Base-by-base conservation (phyloP, 2,888 invertebrate species). In the Eristalis tenax region DNA sequence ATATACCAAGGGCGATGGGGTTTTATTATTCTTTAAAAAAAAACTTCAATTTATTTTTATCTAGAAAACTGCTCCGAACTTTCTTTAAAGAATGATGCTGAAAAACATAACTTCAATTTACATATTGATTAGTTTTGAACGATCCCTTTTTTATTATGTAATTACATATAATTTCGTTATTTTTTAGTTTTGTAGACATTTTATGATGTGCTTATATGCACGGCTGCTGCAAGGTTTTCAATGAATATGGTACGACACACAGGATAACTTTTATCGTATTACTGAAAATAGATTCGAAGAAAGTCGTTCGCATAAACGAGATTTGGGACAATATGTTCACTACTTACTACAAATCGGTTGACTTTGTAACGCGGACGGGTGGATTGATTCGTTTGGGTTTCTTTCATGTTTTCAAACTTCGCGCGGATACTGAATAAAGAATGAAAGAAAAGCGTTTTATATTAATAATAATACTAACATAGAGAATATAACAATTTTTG, bases 261-360 rank as follows among this genome's bases (percentile, higher is more conserved):
- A n/a, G 15, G 43, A 15, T n/a, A 43, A 43, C 5, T 43, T 6
- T 4, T 6, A 15, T n/a, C 18, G 50, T 22, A 40, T 77, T 77
- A 77, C 77, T 77, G 32, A 35, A 63, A 77, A 22, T 15, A 18
- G 18, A 28, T 23, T 22, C n/a, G 8, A 23, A 32, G n/a, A 32
- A 56, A 40, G 38, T 6, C 13, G 3, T 50, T 4, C 11, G 2
- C 8, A 6, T 26, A 5, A 1, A 26, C 4, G 6, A 23, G 57
- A 23, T 61, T 61, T 15, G n/a, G 28, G 15, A 26, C 0, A 32
- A 15, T 61, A 13, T 59, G 4, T 28, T 61, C 11, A 26, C 0
- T 73, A 95, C 97, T 96, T 93, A 98, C 98, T 95, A 98, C 97
- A 95, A 98, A 98, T 94, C 98, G 94, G 93, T 98, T 97, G 90